Percentiles rank a stretch among this genome's conserved stretches.
Evolutionary conservation across 1,140 invertebrate genomes (phyloP).

Genomic region (Ericerus pela): DNA sequence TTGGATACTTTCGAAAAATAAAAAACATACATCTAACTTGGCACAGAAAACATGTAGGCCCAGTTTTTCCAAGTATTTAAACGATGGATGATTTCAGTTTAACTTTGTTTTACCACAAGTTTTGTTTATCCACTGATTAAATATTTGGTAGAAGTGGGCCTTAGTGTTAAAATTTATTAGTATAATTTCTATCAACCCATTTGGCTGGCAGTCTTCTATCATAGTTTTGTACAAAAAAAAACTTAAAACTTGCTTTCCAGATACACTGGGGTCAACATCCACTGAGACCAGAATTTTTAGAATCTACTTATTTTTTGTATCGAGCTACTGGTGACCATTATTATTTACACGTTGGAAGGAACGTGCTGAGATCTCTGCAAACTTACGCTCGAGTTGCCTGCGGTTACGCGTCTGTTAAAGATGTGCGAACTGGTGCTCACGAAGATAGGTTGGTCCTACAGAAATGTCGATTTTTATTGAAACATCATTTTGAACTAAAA

Average conservation of each 20-base stretch:
- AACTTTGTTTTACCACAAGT: not conserved
- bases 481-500: not conserved
- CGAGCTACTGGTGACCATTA: constrained; percentile 87
- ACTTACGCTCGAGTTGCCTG: constrained; percentile 82
- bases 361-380: constrained; percentile 79
- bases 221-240: too few relatives aligned
- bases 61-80: constrained; percentile 6
- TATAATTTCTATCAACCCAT: too few relatives aligned
- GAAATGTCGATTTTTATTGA: not conserved
- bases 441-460: constrained; percentile 54
- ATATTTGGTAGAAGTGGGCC: not conserved
- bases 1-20: too few relatives aligned
- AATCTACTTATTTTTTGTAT: constrained; percentile 95
- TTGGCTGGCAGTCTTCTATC: too few relatives aligned
- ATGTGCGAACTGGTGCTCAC: constrained; percentile 76
- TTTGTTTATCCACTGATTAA: not conserved
- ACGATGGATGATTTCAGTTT: not conserved
- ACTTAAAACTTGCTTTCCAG: too few relatives aligned
- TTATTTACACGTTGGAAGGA: constrained; percentile 84
- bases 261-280: constrained; percentile 98
- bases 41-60: constrained; percentile 6
- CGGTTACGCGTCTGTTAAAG: constrained; percentile 91
- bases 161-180: too few relatives aligned
- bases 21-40: too few relatives aligned
- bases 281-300: constrained; percentile 89